Evolutionary conservation across 2,888 invertebrate species (phyloP), one percentile per base, ranked within the genome.

Genomic region (Malacosoma neustria): DNA sequence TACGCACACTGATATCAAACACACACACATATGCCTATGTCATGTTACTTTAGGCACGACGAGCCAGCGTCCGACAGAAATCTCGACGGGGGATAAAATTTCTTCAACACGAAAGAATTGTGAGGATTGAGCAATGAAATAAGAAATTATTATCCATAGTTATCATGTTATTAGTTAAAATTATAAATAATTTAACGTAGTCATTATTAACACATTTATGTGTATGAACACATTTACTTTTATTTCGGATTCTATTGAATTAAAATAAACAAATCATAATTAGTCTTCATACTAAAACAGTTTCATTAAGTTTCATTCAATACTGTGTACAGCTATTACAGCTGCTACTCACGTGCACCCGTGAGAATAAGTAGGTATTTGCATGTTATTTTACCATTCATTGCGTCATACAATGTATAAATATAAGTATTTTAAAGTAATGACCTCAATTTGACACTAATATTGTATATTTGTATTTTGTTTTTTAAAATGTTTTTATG

Each of bases 81-180:
- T 75, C 79, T 74, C 79, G 54, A 66, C 79, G 72, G 79, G 76
- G 76, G 69, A 81, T 81, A 79, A 72, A 58, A 74, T 79, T 79
- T 77, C 74, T 73, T 72, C 62, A 51, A 45, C 52, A 54, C 61
- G 70, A 60, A 67, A 74, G 73, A 69, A 63, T 67, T 60, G 41
- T 61, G 50, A 72, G 80, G 79, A 74, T 60, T 44, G 35, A 44
- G 38, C 41, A 22, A 22, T 22, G n/a, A n/a, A n/a, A n/a, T n/a
- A n/a, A n/a, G n/a, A n/a, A n/a, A n/a, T n/a, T n/a, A n/a, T n/a
- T n/a, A n/a, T n/a, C n/a, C n/a, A n/a, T n/a, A n/a, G n/a, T n/a
- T n/a, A n/a, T n/a, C n/a, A n/a, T n/a, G n/a, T n/a, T n/a, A n/a
- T n/a, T n/a, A n/a, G n/a, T n/a, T n/a, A n/a, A n/a, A n/a, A n/a